A percentile compares a stretch with the other conserved stretches of the same genome.
Conservation (phyloP, 2,113 vertebrate genomes). For the Etheostoma spectabile region DNA sequence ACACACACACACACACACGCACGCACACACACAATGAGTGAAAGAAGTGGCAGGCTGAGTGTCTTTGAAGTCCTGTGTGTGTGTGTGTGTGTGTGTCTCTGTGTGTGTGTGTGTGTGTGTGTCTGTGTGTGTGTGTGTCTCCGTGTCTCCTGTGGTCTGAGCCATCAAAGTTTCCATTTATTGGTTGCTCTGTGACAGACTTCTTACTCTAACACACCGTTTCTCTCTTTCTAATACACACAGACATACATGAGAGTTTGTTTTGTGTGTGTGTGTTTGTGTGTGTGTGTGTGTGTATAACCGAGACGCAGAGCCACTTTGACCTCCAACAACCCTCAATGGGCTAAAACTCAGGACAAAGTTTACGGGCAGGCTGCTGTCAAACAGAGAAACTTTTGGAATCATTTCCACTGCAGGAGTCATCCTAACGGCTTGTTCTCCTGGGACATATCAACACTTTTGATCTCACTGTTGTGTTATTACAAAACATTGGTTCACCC, state of each 20-base stretch:
- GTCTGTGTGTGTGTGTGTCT: slow-evolving; percentile 27
- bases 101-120: no score
- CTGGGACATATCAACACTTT: background rate
- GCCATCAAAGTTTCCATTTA: slow-evolving; percentile 77
- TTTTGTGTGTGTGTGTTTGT: slow-evolving; percentile 12
- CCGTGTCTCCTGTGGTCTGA: slow-evolving; percentile 67
- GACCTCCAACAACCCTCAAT: slow-evolving; percentile 54
- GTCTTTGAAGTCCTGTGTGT: slow-evolving; percentile 65
- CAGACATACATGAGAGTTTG: background rate
- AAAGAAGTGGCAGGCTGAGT: slow-evolving; percentile 18
- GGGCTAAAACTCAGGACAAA: slow-evolving; percentile 15
- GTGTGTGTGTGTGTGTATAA: background rate
- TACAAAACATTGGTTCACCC: background rate
- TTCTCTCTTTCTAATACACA: slow-evolving; percentile 3
- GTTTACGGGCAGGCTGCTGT: slow-evolving; percentile 9
- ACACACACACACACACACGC: slow-evolving; percentile 15
- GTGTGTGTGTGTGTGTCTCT: background rate
- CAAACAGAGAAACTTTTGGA: slow-evolving; percentile 23
- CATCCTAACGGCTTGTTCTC: background rate
- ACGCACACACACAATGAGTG: background rate
- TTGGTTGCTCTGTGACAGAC: slow-evolving; percentile 68
- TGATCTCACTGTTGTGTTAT: background rate
- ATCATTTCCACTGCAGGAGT: background rate
- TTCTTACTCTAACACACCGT: slow-evolving; percentile 38
- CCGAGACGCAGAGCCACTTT: slow-evolving; percentile 24